These are phyloP conservation scores for Aplochiton taeniatus DNA, from an alignment of 2,797 vertebrate species.

Conservation along the genomic window DNA sequence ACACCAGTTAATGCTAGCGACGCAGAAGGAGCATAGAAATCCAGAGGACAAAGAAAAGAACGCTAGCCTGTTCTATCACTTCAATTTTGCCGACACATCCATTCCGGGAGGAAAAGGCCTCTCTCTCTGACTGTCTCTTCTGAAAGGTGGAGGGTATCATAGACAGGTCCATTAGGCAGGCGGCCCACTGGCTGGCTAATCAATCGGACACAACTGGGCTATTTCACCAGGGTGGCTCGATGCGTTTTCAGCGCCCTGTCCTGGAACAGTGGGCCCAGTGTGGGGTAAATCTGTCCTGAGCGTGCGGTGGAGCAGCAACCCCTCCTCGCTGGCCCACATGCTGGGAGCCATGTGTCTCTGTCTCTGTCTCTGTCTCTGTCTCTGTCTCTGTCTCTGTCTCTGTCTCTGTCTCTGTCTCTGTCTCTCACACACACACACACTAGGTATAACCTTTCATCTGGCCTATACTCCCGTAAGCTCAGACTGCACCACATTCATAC, in stretches of 20 bases:
- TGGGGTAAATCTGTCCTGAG: constrained; percentile 55
- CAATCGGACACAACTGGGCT: constrained; percentile 56
- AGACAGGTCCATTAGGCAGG: constrained; percentile 43
- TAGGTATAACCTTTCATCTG: not conserved
- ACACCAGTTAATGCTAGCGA: too few relatives aligned
- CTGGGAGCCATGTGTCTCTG: constrained; percentile 57
- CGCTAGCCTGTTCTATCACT: not conserved
- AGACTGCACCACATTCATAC: not conserved
- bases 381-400: constrained; percentile 44
- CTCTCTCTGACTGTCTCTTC: constrained; percentile 9
- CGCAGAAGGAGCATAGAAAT: too few relatives aligned
- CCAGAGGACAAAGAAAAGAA: too few relatives aligned
- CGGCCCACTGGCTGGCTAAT: constrained; percentile 59
- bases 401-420: constrained; percentile 35
- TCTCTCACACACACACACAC: too few relatives aligned
- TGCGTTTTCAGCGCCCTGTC: constrained; percentile 68
- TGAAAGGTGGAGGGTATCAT: constrained; percentile 42
- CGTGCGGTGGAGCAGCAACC: constrained; percentile 39
- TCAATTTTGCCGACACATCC: not conserved
- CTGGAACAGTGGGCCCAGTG: constrained; percentile 46
- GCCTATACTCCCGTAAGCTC: not conserved
- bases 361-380: constrained; percentile 36
- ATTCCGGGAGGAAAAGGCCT: too few relatives aligned
- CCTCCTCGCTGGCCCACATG: constrained; percentile 32
- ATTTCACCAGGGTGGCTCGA: constrained; percentile 57